phyloP scores from a whole-genome alignment of 2,888 invertebrate species.

The Drosophila mimica region DNA sequence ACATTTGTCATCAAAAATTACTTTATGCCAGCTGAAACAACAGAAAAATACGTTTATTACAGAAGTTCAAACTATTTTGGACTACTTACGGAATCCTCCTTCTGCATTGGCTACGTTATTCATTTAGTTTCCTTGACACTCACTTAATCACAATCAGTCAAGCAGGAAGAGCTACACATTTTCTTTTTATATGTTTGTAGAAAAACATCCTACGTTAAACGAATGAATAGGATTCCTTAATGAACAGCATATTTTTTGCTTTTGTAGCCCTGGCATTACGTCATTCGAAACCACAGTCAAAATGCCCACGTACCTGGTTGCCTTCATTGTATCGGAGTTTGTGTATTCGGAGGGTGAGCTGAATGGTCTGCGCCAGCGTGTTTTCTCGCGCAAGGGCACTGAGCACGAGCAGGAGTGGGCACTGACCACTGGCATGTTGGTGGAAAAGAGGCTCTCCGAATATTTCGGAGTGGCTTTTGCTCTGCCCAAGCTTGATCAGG shows the following conservation, averaged over 20 bases:
- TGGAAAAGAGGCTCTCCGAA: slow-evolving; percentile 89
- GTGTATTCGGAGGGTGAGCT: slow-evolving; percentile 68
- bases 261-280: slow-evolving; percentile 61
- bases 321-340: slow-evolving; percentile 90
- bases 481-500: slow-evolving; percentile 94
- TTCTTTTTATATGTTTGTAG: not conserved
- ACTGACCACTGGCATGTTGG: slow-evolving; percentile 89
- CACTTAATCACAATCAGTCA: not conserved
- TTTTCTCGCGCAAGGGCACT: slow-evolving; percentile 81
- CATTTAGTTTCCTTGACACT: not conserved
- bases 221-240: not conserved
- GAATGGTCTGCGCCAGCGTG: slow-evolving; percentile 72
- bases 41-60: not conserved
- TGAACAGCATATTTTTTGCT: not conserved
- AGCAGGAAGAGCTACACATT: not conserved
- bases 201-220: not conserved
- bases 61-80: not conserved
- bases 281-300: slow-evolving; percentile 85
- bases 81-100: not conserved
- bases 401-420: slow-evolving; percentile 88
- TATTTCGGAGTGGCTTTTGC: slow-evolving; percentile 91
- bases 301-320: slow-evolving; percentile 93
- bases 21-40: not conserved
- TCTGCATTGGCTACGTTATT: not conserved
- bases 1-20: not conserved